Evolutionary conservation across 2,797 vertebrate genomes (phyloP).

Genomic region (Rhinella marina): DNA sequence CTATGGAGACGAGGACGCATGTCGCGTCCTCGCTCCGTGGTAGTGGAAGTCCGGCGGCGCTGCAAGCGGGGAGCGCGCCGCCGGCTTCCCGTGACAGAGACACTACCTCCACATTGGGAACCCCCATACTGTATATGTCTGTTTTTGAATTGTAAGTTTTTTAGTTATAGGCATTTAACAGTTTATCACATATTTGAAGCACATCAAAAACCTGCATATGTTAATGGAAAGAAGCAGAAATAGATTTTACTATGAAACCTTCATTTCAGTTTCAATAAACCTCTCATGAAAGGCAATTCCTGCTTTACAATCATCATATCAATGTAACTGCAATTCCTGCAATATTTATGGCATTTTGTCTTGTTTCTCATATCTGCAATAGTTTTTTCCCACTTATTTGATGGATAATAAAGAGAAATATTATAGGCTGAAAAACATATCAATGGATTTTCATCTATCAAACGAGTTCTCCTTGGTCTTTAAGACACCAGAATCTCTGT

Average conservation of each 20-base stretch:
- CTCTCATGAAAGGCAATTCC: neutral
- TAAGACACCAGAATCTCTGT: neutral
- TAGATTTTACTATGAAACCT: neutral
- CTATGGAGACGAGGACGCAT: no score
- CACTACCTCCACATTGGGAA: neutral
- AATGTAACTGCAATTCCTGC: neutral
- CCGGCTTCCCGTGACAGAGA: no score
- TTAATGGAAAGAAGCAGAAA: neutral
- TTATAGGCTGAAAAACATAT: neutral
- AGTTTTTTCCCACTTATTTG: neutral
- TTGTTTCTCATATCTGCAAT: neutral
- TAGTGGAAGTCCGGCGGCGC: no score
- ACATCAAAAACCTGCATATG: neutral
- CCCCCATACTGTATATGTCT: neutral
- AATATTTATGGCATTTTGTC: neutral
- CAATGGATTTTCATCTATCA: neutral
- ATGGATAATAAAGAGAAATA: conserved; percentile 8
- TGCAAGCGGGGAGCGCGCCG: no score
- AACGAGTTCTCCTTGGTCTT: neutral
- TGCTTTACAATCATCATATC: neutral
- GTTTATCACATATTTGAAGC: neutral
- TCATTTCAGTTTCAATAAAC: neutral
- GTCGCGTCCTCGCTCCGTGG: no score
- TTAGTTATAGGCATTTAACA: neutral
- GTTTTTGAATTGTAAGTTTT: neutral